Percentiles rank a stretch among this genome's conserved stretches.
These are phyloP conservation scores for Nothoprocta perdicaria DNA, from an alignment of 2,113 vertebrate genomes.

Conservation along the genomic window DNA sequence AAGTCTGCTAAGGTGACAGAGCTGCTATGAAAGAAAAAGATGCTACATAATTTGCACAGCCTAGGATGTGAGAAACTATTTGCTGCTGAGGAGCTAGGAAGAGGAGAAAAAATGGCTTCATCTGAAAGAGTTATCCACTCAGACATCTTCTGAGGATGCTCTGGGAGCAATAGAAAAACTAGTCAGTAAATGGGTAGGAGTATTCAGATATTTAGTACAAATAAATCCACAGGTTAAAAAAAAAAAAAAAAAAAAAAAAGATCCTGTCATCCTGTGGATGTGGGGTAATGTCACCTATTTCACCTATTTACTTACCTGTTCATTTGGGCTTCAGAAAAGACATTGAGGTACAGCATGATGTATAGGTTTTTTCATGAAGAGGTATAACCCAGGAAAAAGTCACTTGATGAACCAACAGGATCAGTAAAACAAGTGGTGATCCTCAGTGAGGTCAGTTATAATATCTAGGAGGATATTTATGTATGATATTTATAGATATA, in stretches of 20 bases:
- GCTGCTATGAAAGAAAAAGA: background rate
- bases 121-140: background rate
- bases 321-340: background rate
- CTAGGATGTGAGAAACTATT: background rate
- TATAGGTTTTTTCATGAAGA: background rate
- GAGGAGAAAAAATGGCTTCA: background rate
- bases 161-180: background rate
- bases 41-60: background rate
- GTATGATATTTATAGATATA: no score
- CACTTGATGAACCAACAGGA: background rate
- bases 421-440: background rate
- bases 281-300: background rate
- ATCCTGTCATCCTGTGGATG: no score
- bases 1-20: background rate
- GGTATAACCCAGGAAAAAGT: background rate
- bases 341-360: background rate
- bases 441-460: background rate
- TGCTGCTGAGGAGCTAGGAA: background rate
- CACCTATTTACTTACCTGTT: background rate
- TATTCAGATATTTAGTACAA: background rate
- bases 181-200: background rate
- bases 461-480: background rate
- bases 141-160: background rate
- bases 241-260: background rate
- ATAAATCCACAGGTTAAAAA: background rate